Base-by-base conservation (phyloP, 2,113 vertebrate species). In the Neogobius melanostomus region DNA sequence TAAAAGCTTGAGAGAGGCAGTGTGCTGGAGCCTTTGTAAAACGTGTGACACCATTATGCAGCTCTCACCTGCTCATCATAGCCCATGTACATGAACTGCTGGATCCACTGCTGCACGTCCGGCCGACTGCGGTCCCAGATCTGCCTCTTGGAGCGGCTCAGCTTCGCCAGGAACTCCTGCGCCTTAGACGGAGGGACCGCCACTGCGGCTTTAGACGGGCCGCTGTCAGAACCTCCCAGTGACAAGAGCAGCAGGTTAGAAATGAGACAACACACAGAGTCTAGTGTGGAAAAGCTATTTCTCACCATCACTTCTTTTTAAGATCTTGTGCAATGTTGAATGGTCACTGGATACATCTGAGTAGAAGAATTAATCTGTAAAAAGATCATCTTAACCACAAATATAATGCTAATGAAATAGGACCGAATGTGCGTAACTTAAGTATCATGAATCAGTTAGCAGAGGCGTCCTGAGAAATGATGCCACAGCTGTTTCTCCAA, bases 91-190 rank as follows among this genome's bases (percentile, higher is more conserved):
- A 96, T 96, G 69, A 98, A 97, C 84, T 98, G 96, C 89, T 94
- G 94, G 65, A 98, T 98, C 97, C 98, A 98, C 82, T 98, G 96
- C 89, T 98, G 96, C 0, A 97, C 95, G 0, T 99, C 96, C 0
- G 95, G 92, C 49, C 95, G 92, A 21, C 90, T 94, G 0, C 95
- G 93, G 74, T 98, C 96, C 97, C 96, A 98, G 17, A 98, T 76
- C 81, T 97, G 94, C 50, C 98, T 94, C 77, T 91, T 92, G 82
- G 90, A 90, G 45, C 97, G 93, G 65, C 90, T 92, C 80, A 93
- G 87, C 76, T 92, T 89, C 15, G 87, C 87, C 45, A 98, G 88
- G 83, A 99, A 98, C 69, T 94, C 92, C 56, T 95, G 95, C 66
- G 97, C 97, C 8, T 82, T 92, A 1, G 78, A 83, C 17, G 95